phyloP scores from a whole-genome alignment of 2,797 vertebrate genomes.

The Myotis planiceps region DNA sequence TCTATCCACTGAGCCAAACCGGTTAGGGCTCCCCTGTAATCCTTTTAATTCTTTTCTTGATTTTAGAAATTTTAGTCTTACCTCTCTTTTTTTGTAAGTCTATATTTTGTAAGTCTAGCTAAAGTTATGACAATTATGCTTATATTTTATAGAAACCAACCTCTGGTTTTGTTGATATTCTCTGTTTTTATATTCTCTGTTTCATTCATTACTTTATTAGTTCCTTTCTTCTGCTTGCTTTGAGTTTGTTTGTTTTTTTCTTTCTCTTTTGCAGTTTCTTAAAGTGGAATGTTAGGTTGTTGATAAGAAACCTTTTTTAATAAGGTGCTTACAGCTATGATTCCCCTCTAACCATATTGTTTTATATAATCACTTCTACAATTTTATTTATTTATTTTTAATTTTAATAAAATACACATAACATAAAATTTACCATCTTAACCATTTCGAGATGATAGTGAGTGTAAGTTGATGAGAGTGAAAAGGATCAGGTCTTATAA shows the following conservation, averaged over 20 bases:
- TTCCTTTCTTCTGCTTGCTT: not conserved
- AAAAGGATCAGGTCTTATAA: not conserved
- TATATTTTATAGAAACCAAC: not conserved
- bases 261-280: not conserved
- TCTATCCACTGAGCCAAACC: no score
- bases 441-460: not conserved
- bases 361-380: conserved; percentile 22
- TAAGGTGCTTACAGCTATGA: not conserved
- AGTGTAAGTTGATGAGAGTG: not conserved
- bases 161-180: not conserved
- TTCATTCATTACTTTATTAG: not conserved
- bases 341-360: not conserved
- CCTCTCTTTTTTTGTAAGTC: not conserved
- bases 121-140: not conserved
- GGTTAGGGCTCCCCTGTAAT: not conserved
- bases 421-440: not conserved
- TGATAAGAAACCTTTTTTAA: not conserved
- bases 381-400: not conserved
- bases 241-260: not conserved
- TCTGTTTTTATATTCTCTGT: not conserved
- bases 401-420: not conserved
- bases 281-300: not conserved
- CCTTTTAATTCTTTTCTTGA: not conserved
- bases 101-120: not conserved
- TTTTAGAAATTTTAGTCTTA: not conserved